A percentile compares a stretch with the other conserved stretches of the same genome.
Evolutionary conservation across 2,888 invertebrate genomes (phyloP).

Genomic region (Cheiracanthium punctorium): DNA sequence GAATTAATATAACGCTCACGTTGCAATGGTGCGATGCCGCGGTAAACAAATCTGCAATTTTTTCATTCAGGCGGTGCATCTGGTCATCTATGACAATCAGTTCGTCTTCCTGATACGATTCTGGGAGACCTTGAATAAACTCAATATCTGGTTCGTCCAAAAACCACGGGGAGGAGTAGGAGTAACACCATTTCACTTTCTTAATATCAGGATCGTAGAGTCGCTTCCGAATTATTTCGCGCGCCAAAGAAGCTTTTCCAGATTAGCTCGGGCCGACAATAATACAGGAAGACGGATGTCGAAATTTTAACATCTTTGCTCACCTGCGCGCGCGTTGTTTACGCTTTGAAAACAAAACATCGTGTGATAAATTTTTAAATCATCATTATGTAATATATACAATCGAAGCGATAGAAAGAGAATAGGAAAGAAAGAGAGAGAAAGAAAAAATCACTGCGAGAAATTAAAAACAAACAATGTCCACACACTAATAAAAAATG

Average conservation of each 20-base stretch:
- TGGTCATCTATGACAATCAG: slow-evolving; percentile 45
- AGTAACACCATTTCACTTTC: slow-evolving; percentile 50
- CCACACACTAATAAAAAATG: neutral
- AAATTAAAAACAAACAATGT: neutral
- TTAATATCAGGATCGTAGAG: neutral
- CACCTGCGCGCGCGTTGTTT: too few species aligned
- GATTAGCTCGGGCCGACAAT: slow-evolving; percentile 15
- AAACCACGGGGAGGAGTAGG: slow-evolving; percentile 24
- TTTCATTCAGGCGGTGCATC: slow-evolving; percentile 12
- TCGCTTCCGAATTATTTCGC: slow-evolving; percentile 21
- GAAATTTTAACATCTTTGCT: neutral
- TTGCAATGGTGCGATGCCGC: slow-evolving; percentile 32
- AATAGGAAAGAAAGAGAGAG: too few species aligned
- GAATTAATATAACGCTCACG: slow-evolving; percentile 36
- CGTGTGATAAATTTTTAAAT: too few species aligned
- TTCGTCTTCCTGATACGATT: slow-evolving; percentile 15
- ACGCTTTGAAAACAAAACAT: too few species aligned
- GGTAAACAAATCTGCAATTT: slow-evolving; percentile 13
- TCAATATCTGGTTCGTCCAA: slow-evolving; percentile 33
- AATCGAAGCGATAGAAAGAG: too few species aligned
- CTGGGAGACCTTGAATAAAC: slow-evolving; percentile 40
- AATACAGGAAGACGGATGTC: slow-evolving; percentile 19
- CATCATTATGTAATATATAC: too few species aligned
- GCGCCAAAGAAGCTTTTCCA: slow-evolving; percentile 10
- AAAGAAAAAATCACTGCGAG: neutral